These are phyloP conservation scores for Melopsittacus undulatus DNA, from an alignment of 2,797 vertebrate genomes.

Conservation along the genomic window DNA sequence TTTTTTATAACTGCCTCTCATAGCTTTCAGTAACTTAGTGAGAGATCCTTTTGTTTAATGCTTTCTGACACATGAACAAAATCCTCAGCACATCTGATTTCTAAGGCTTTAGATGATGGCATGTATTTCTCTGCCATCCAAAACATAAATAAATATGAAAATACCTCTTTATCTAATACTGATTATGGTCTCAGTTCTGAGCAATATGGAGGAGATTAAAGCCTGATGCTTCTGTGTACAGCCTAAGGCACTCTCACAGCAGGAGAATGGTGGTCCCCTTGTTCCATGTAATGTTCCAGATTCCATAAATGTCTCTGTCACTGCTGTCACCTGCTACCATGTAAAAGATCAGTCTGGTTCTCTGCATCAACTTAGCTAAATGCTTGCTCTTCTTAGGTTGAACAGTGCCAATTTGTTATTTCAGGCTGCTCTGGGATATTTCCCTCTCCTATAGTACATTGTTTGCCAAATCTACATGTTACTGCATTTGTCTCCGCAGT, in stretches of 20 bases:
- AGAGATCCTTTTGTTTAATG: slow-evolving; percentile 19
- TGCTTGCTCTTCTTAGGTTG: slow-evolving; percentile 65
- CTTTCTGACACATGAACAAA: slow-evolving; percentile 10
- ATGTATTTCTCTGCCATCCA: slow-evolving; percentile 17
- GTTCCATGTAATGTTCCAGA: slow-evolving; percentile 52
- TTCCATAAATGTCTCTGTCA: slow-evolving; percentile 9
- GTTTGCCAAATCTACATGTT: slow-evolving; percentile 46
- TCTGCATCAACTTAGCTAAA: slow-evolving; percentile 46
- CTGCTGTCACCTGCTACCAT: slow-evolving; percentile 53
- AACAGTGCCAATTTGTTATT: slow-evolving; percentile 53
- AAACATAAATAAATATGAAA: slow-evolving; percentile 54
- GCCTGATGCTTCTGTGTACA: slow-evolving; percentile 44
- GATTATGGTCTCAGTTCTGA: slow-evolving; percentile 40
- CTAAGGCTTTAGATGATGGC: background rate
- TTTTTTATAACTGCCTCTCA: background rate
- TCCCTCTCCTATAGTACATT: background rate
- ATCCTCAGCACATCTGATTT: background rate
- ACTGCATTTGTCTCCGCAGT: slow-evolving; percentile 4
- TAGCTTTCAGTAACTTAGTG: slow-evolving; percentile 35
- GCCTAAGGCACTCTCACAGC: slow-evolving; percentile 63
- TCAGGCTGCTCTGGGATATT: background rate
- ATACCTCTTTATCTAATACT: slow-evolving; percentile 37
- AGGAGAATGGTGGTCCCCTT: slow-evolving; percentile 5
- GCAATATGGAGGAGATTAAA: slow-evolving; percentile 52
- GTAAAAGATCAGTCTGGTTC: slow-evolving; percentile 42